These are phyloP conservation scores for Megastigmus dorsalis DNA, from an alignment of 2,888 invertebrate species.

Conservation along the genomic window DNA sequence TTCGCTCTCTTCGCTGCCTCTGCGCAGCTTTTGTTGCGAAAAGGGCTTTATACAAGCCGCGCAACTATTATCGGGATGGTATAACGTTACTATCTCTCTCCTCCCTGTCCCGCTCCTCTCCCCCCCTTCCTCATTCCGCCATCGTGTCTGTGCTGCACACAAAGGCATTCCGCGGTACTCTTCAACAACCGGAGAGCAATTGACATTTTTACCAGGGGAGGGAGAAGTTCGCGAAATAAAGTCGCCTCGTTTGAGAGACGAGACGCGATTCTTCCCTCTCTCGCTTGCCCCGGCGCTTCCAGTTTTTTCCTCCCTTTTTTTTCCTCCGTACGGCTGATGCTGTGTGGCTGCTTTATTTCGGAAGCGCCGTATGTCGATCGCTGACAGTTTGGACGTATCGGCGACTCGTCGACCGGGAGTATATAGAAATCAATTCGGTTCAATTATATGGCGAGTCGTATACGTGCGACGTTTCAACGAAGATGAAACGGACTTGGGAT, in stretches of 20 bases:
- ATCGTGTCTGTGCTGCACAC: background rate
- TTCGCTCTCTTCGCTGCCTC: background rate
- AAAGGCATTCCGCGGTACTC: background rate
- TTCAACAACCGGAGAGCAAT: slow-evolving; percentile 3
- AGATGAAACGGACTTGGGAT: too few relatives aligned
- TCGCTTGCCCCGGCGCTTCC: too few relatives aligned
- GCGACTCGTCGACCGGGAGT: background rate
- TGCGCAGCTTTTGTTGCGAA: slow-evolving; percentile 2
- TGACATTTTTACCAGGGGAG: slow-evolving; percentile 4
- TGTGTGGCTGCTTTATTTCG: background rate
- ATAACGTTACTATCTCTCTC: too few relatives aligned
- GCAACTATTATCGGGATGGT: slow-evolving; percentile 22
- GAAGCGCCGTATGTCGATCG: slow-evolving; percentile 12
- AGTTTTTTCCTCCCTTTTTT: background rate
- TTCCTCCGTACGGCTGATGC: background rate
- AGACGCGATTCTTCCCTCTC: background rate
- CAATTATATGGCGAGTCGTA: too few relatives aligned
- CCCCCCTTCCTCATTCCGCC: background rate
- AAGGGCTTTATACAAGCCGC: too few relatives aligned
- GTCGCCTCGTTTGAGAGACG: background rate
- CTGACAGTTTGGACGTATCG: slow-evolving; percentile 18
- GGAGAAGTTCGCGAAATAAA: background rate
- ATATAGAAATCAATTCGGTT: slow-evolving; percentile 33
- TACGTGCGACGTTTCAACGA: too few relatives aligned
- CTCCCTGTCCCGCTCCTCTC: too few relatives aligned